A percentile compares a stretch with the other conserved stretches of the same genome.
Conservation (phyloP, 2,888 invertebrate genomes). For the Dione vanillae region DNA sequence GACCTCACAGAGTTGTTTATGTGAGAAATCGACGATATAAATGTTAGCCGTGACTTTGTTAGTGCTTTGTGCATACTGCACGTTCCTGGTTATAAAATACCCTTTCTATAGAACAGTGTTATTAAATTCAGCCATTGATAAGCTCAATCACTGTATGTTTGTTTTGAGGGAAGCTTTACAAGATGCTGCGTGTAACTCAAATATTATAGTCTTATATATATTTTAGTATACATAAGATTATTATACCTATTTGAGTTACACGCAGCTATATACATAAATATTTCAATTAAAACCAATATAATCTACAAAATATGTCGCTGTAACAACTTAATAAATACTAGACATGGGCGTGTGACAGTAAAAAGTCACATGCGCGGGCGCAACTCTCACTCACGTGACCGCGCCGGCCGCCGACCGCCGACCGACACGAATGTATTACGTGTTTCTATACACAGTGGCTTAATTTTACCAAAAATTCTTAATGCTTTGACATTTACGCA, state of each 20-base stretch:
- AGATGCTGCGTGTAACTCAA: no score
- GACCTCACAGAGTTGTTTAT: neutral
- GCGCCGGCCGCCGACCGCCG: neutral
- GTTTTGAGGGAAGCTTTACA: no score
- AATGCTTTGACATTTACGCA: neutral
- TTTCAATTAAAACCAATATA: neutral
- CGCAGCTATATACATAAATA: neutral
- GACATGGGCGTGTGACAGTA: neutral
- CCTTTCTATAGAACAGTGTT: no score
- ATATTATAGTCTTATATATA: no score
- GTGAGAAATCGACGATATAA: neutral
- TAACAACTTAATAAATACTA: constrained; percentile 8
- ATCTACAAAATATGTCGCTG: neutral
- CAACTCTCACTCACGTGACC: constrained; percentile 35
- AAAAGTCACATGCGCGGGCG: constrained; percentile 6
- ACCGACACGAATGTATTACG: constrained; percentile 1
- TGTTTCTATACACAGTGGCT: constrained; percentile 10
- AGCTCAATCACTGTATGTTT: no score
- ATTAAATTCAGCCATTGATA: no score
- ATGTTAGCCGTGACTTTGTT: neutral
- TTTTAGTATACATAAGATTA: no score
- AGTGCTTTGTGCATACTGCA: no score
- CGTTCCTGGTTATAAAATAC: no score
- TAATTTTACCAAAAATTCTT: constrained; percentile 6
- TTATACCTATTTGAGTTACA: no score